phyloP scores from a whole-genome alignment of 2,888 invertebrate species.

The Callyntrura guangdongensis region DNA sequence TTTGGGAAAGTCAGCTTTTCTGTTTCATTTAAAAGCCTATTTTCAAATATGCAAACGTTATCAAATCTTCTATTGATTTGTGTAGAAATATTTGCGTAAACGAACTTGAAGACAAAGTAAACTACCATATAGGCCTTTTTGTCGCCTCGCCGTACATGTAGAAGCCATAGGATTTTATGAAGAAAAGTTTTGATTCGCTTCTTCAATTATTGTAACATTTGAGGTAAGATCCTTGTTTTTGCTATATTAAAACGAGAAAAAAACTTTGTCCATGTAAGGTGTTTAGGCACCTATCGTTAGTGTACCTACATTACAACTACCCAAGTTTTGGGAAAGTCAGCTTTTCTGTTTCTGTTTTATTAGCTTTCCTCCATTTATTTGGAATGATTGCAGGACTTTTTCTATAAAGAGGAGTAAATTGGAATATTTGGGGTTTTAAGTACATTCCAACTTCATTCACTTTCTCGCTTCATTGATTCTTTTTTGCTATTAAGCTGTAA shows the following conservation, averaged over 20 bases:
- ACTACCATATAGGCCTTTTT: too few relatives aligned
- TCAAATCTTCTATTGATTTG: too few relatives aligned
- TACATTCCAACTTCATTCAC: constrained; percentile 15
- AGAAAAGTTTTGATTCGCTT: too few relatives aligned
- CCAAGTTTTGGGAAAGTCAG: constrained; percentile 18
- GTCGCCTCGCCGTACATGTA: too few relatives aligned
- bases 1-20: constrained; percentile 24
- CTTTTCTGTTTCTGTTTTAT: background rate
- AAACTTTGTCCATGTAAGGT: constrained; percentile 30
- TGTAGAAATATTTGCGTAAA: too few relatives aligned
- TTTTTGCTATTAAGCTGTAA: constrained; percentile 31
- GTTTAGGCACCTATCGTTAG: background rate
- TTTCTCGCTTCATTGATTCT: constrained; percentile 29
- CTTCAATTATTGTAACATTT: too few relatives aligned
- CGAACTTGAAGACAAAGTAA: too few relatives aligned
- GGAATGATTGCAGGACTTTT: constrained; percentile 3
- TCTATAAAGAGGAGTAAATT: constrained; percentile 16
- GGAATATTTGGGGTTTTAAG: constrained; percentile 2
- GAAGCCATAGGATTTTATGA: too few relatives aligned
- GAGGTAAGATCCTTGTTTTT: too few relatives aligned
- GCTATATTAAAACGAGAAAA: background rate
- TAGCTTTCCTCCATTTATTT: background rate
- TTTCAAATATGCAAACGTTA: too few relatives aligned
- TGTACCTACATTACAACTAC: background rate
- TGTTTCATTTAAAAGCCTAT: too few relatives aligned